These are phyloP conservation scores for Platyscelio sp. DNA, from an alignment of 2,888 invertebrate species.

Conservation along the genomic window DNA sequence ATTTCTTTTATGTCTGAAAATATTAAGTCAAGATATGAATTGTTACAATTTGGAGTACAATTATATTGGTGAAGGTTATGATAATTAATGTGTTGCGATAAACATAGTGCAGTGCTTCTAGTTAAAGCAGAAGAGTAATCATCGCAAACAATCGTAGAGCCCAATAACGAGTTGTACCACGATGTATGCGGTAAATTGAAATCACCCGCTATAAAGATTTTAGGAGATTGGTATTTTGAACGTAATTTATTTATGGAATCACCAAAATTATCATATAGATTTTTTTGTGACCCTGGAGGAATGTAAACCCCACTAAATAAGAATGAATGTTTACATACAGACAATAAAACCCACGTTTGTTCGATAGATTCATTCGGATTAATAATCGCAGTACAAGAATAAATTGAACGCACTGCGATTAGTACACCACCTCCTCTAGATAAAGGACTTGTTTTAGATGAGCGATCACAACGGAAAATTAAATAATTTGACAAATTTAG, in stretches of 20 bases:
- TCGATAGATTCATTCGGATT: neutral
- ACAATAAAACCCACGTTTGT: neutral
- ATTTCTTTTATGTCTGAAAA: constrained; percentile 6
- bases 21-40: neutral
- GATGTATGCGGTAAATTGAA: neutral
- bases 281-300: neutral
- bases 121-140: neutral
- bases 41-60: neutral
- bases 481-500: too few relatives aligned
- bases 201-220: neutral
- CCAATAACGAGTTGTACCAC: neutral
- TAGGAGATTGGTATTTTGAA: neutral
- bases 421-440: constrained; percentile 5
- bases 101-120: neutral
- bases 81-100: constrained; percentile 2
- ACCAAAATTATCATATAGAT: neutral
- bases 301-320: neutral
- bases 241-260: neutral
- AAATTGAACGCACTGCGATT: neutral
- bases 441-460: neutral
- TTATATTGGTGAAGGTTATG: constrained; percentile 2
- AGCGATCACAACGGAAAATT: neutral
- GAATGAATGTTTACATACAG: neutral
- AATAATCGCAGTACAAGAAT: neutral
- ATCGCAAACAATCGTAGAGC: neutral